A percentile compares a stretch with the other conserved stretches of the same genome.
Evolutionary conservation across 2,797 vertebrate genomes (phyloP).

Genomic region (Heterohyrax brucei): DNA sequence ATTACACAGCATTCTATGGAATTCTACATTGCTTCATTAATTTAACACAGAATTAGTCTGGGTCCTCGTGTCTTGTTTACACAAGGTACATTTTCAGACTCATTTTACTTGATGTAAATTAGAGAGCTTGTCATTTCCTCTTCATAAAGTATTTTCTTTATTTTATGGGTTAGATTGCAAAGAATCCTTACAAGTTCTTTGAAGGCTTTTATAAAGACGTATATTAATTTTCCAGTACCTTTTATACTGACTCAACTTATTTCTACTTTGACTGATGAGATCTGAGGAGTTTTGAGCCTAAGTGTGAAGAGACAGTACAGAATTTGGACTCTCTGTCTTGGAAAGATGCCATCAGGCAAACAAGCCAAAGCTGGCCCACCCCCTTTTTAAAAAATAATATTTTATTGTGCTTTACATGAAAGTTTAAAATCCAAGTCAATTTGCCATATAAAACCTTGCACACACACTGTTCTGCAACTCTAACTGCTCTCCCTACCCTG

Average conservation of each 20-base stretch:
- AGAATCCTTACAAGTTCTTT: neutral
- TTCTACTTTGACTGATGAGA: neutral
- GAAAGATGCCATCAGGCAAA: neutral
- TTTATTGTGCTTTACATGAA: no score
- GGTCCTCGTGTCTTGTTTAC: neutral
- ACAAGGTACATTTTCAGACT: neutral
- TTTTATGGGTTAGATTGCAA: neutral
- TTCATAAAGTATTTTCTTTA: slow-evolving; percentile 14
- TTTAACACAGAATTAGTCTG: neutral
- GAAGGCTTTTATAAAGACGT: neutral
- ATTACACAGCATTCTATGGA: neutral
- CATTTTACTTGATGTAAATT: neutral
- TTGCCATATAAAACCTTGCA: no score
- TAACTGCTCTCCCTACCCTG: no score
- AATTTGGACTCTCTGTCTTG: neutral
- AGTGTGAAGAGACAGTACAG: neutral
- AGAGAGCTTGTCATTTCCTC: neutral
- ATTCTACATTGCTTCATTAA: neutral
- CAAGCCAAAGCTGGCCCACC: accelerated
- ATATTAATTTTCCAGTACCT: neutral
- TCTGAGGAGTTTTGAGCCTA: neutral
- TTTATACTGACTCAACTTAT: neutral
- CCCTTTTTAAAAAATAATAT: no score
- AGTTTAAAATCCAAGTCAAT: no score
- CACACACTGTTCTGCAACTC: no score